phyloP scores from a whole-genome alignment of 35 echinoderm and acorn worm species.

The Strongylocentrotus purpuratus region DNA sequence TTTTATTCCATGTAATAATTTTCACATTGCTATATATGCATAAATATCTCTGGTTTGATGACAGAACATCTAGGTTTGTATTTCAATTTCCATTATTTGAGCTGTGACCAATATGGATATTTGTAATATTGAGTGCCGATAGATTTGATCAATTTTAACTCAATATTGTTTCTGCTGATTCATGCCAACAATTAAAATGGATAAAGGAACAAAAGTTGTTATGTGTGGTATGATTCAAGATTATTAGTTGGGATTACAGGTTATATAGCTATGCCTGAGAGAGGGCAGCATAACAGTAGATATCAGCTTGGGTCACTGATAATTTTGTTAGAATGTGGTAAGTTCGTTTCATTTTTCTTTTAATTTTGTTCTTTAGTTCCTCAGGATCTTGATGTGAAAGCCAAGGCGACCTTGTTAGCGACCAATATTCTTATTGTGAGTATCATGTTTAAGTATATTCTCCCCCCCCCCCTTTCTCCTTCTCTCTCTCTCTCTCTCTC shows the following conservation, averaged over 20 bases:
- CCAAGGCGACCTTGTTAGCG: slow-evolving; percentile 73
- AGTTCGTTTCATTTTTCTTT: neutral
- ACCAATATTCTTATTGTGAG: slow-evolving; percentile 82
- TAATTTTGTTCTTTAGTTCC: slow-evolving; percentile 58
- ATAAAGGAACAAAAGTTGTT: neutral
- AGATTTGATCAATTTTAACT: too few species aligned
- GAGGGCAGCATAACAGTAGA: neutral
- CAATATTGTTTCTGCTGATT: neutral
- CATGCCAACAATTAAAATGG: neutral
- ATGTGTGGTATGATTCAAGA: neutral
- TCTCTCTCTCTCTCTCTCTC: neutral
- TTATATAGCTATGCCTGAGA: neutral
- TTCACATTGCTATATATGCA: too few species aligned
- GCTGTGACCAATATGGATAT: too few species aligned
- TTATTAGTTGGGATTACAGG: neutral
- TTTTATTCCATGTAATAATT: too few species aligned
- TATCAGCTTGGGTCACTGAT: neutral
- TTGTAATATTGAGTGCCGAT: too few species aligned
- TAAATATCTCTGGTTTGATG: too few species aligned
- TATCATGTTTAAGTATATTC: neutral
- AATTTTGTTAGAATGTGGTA: neutral
- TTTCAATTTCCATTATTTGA: too few species aligned
- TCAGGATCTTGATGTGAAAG: slow-evolving; percentile 77
- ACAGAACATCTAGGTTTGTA: too few species aligned
- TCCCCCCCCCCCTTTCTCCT: neutral